A percentile compares a stretch with the other conserved stretches of the same genome.
These are phyloP conservation scores for Cheiracanthium punctorium DNA, from an alignment of 2,888 invertebrate genomes.

Conservation along the genomic window DNA sequence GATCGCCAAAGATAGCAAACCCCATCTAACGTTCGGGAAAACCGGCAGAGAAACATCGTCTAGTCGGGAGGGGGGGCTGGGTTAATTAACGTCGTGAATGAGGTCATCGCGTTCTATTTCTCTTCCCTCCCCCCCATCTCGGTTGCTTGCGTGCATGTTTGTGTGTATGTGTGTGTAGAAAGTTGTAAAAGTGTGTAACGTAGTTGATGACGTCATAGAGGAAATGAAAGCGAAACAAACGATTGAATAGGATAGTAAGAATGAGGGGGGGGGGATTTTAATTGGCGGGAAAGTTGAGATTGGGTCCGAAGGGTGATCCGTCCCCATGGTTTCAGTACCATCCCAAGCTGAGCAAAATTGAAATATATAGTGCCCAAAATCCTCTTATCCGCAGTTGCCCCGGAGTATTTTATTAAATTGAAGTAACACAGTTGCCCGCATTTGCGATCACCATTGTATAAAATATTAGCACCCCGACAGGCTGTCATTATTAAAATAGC, in stretches of 20 bases:
- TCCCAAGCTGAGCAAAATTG: background rate
- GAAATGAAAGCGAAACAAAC: conserved; percentile 67
- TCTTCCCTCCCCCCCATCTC: background rate
- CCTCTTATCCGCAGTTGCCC: background rate
- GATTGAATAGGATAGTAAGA: conserved; percentile 46
- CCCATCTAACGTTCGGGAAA: background rate
- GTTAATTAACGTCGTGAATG: conserved; percentile 70
- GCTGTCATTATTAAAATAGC: too few species aligned
- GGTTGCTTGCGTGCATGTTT: conserved; percentile 28
- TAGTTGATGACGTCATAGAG: conserved; percentile 59
- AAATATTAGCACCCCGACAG: too few species aligned
- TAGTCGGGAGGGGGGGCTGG: conserved; percentile 37
- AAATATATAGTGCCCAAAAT: background rate
- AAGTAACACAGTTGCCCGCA: too few species aligned
- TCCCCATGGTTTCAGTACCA: background rate
- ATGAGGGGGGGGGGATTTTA: conserved; percentile 47
- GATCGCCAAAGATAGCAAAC: background rate
- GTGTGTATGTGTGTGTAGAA: conserved; percentile 44
- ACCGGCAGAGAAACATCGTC: conserved; percentile 5
- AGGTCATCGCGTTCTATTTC: conserved; percentile 64
- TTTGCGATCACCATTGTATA: too few species aligned
- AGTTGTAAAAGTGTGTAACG: conserved; percentile 65
- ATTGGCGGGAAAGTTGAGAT: conserved; percentile 60
- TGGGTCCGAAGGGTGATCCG: conserved; percentile 29
- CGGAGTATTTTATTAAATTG: too few species aligned